Evolutionary conservation across 23 tunicate species (phyloP).

Genomic region (Styela plicata): DNA sequence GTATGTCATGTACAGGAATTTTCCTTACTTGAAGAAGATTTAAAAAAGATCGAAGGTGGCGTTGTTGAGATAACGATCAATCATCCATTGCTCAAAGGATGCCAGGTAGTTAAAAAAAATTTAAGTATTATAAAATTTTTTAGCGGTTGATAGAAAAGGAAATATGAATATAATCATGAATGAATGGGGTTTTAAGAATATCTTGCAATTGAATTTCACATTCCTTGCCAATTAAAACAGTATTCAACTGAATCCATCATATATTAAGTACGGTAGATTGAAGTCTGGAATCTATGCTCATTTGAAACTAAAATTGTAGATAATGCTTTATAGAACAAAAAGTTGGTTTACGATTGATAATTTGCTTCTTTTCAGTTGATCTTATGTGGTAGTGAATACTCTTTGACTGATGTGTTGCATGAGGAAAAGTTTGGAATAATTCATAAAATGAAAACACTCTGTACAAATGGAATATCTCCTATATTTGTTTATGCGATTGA

Average conservation of each 20-base stretch:
- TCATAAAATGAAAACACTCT: background rate
- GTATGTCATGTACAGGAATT: constrained; percentile 6
- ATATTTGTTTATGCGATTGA: constrained; percentile 32
- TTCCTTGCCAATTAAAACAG: too few relatives aligned
- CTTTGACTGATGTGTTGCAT: background rate
- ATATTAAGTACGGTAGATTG: too few relatives aligned
- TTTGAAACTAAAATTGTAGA: too few relatives aligned
- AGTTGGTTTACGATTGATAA: too few relatives aligned
- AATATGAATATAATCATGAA: too few relatives aligned
- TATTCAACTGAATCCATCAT: too few relatives aligned
- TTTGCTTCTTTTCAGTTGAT: background rate
- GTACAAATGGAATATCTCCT: constrained; percentile 9
- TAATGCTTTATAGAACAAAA: too few relatives aligned
- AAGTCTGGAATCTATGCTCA: too few relatives aligned
- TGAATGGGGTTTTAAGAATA: too few relatives aligned
- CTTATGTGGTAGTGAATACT: background rate
- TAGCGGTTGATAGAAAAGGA: too few relatives aligned
- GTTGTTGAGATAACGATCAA: constrained; percentile 5
- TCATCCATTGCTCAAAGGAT: constrained; percentile 4
- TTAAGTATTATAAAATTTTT: background rate
- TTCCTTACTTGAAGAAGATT: constrained; percentile 15
- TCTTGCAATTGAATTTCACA: too few relatives aligned
- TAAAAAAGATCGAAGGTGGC: background rate
- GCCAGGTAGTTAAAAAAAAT: background rate
- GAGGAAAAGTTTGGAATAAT: background rate